Evolutionary conservation across 2,797 vertebrate species (phyloP), one percentile per base, ranked within the genome.

Genomic region (Pantherophis vulpinus): DNA sequence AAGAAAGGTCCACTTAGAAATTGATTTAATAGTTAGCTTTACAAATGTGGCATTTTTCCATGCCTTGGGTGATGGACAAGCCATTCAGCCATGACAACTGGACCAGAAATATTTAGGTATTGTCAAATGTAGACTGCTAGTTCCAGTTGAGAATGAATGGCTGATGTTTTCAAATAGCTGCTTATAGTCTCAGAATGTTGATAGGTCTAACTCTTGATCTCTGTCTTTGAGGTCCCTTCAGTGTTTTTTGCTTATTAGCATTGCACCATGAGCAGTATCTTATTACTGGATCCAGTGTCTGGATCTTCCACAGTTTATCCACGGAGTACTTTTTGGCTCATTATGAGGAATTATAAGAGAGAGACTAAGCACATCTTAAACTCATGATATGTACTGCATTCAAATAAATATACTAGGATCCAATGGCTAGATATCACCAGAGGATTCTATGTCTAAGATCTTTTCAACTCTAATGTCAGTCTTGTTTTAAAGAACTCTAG

Each of bases 11-110:
- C 86, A 88, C 56, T 92, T 92, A 92, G 88, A 37, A 74, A 86
- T 47, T 55, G 83, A 90, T 91, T 88, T 70, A 90, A 91, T 90
- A 51, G 70, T 86, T 88, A 63, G 56, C 83, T 27, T 87, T 92
- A 58, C 51, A 92, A 92, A 88, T 88, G 83, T 91, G 86, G 90
- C 66, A 88, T 47, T 51, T 91, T 91, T 86, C 20, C 32, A 32
- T n/a, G 27, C 54, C 51, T 91, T 91, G 89, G 89, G 89, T 14
- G 37, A 37, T 91, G 86, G 86, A 86, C 92, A 88, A 16, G 25
- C 56, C 29, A 29, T 91, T 91, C 63, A 55, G 56, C 86, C 86
- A 74, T 74, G 63, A 79, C 86, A 51, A 11, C 42, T 93, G 37
- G 18, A 61, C n/a, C n/a, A 86, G n/a, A 32, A 90, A 63, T 86